Conservation (phyloP, 2,113 vertebrate species). For the Phasianus colchicus region DNA sequence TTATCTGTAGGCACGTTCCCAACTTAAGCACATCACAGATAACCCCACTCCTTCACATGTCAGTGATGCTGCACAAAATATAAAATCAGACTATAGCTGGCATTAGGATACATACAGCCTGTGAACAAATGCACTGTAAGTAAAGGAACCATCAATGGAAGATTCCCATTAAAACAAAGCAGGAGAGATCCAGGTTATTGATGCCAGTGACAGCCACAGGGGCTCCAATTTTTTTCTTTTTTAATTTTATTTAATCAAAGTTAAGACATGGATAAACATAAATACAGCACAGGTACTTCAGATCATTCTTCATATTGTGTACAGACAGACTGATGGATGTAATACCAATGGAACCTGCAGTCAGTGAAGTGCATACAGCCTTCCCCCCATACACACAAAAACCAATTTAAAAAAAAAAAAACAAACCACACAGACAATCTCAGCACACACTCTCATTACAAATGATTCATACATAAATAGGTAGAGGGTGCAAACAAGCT, state of each 20-base stretch:
- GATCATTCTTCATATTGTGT: constrained; percentile 82
- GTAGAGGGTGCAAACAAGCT: constrained; percentile 82
- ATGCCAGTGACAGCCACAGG: constrained; percentile 28
- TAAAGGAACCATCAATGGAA: not conserved
- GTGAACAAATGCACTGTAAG: not conserved
- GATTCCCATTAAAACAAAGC: not conserved
- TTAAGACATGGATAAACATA: constrained; percentile 86
- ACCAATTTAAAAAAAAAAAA: constrained; percentile 35
- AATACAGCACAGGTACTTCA: constrained; percentile 86
- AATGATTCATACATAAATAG: constrained; percentile 85
- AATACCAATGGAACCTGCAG: constrained; percentile 78
- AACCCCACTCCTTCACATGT: not conserved
- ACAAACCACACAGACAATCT: constrained; percentile 71
- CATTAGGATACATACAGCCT: accelerated
- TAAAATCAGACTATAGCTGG: not conserved
- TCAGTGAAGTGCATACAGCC: constrained; percentile 78
- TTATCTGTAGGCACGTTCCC: not conserved
- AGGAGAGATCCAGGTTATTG: not conserved
- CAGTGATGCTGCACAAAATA: not conserved
- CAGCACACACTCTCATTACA: constrained; percentile 77
- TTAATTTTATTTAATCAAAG: constrained; percentile 88
- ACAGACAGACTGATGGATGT: constrained; percentile 80
- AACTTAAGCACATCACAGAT: accelerated
- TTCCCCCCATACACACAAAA: constrained; percentile 68
- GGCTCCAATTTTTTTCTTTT: not conserved